These are phyloP conservation scores for Spinibarbus caldwelli DNA, from an alignment of 2,797 vertebrate species.

Conservation along the genomic window DNA sequence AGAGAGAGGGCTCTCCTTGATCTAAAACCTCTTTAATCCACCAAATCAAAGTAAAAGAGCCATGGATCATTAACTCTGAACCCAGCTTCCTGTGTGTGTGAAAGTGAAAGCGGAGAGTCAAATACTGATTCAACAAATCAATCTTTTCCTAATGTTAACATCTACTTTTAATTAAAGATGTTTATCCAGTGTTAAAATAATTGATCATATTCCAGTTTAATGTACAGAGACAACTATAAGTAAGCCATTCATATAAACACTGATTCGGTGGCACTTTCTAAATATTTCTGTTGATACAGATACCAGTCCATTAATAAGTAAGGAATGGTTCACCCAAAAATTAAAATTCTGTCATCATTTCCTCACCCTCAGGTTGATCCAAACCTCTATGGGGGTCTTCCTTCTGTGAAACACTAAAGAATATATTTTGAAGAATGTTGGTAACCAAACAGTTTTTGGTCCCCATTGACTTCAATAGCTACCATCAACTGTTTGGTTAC, in stretches of 20 bases:
- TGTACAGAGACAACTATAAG: background rate
- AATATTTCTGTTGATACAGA: background rate
- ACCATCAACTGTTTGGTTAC: too few species aligned
- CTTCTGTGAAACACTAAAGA: background rate
- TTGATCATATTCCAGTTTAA: background rate
- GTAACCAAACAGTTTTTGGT: background rate
- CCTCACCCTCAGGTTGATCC: background rate
- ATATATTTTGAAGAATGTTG: background rate
- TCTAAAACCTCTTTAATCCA: slow-evolving; percentile 55
- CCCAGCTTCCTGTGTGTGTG: background rate
- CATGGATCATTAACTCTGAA: slow-evolving; percentile 16
- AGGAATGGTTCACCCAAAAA: background rate
- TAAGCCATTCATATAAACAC: background rate
- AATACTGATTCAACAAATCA: background rate
- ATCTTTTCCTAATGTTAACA: background rate
- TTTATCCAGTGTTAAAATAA: background rate
- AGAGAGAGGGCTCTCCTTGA: slow-evolving; percentile 38
- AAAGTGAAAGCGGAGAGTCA: background rate
- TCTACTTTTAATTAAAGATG: background rate
- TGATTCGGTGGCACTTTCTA: background rate
- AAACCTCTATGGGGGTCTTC: background rate
- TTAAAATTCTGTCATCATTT: background rate
- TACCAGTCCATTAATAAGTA: background rate
- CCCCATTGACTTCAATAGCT: too few species aligned
- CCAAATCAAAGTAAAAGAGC: slow-evolving; percentile 28